phyloP scores from a whole-genome alignment of 2,888 invertebrate genomes.

The Drosophila barbarae region DNA sequence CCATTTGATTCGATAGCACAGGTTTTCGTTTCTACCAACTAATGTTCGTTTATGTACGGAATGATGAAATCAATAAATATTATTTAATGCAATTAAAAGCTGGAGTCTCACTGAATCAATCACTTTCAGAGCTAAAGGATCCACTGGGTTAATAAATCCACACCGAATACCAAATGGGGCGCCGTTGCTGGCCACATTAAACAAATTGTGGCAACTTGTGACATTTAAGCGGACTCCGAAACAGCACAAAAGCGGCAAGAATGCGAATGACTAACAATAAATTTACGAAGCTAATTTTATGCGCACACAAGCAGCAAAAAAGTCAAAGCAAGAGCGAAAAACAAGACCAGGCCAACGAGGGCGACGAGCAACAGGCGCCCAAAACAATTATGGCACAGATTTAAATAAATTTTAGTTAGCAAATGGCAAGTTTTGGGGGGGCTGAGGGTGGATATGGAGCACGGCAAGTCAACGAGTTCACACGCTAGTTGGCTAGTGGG shows the following conservation, averaged over 20 bases:
- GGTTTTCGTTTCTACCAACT: slow-evolving; percentile 37
- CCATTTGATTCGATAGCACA: slow-evolving; percentile 36
- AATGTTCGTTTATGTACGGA: slow-evolving; percentile 48
- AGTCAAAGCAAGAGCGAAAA: slow-evolving; percentile 17
- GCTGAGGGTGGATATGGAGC: slow-evolving; percentile 14
- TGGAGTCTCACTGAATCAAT: neutral
- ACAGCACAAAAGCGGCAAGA: slow-evolving; percentile 27
- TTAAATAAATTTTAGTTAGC: slow-evolving; percentile 65
- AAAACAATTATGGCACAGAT: slow-evolving; percentile 68
- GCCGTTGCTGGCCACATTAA: slow-evolving; percentile 19
- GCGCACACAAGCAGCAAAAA: slow-evolving; percentile 43
- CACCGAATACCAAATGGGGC: slow-evolving; percentile 2
- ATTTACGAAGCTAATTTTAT: slow-evolving; percentile 63
- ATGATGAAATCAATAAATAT: slow-evolving; percentile 70
- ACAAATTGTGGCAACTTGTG: slow-evolving; percentile 44
- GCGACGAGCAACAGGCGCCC: slow-evolving; percentile 56
- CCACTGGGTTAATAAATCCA: neutral
- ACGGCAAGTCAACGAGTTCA: slow-evolving; percentile 50
- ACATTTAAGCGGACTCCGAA: slow-evolving; percentile 44
- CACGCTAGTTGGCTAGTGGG: slow-evolving; percentile 48
- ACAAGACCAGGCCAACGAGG: slow-evolving; percentile 27
- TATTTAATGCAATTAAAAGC: slow-evolving; percentile 67
- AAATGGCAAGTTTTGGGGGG: slow-evolving; percentile 8
- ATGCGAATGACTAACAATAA: slow-evolving; percentile 56
- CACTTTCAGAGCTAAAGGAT: slow-evolving; percentile 10